phyloP scores from a whole-genome alignment of 1,140 invertebrate species.

The Caenorhabditis tropicalis region DNA sequence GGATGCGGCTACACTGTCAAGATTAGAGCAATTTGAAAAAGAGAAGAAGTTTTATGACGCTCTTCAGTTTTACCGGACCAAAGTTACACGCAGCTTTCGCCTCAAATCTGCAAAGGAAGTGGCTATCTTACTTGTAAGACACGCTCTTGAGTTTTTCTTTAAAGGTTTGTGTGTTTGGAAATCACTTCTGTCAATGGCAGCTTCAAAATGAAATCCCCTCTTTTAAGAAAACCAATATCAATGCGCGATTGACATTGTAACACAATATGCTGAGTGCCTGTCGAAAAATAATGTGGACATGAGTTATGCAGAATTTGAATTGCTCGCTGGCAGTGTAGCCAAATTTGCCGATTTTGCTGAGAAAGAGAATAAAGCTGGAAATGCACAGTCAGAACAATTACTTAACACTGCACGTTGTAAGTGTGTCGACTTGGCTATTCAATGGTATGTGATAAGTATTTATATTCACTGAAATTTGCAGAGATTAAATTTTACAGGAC shows the following conservation, averaged over 20 bases:
- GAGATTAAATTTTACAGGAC: slow-evolving; percentile 8
- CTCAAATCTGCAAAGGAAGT: background rate
- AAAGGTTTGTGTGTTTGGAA: background rate
- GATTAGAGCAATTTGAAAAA: background rate
- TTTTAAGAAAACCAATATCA: slow-evolving; percentile 18
- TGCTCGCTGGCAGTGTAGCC: background rate
- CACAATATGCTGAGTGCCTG: slow-evolving; percentile 23
- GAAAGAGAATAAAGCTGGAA: background rate
- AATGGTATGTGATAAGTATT: background rate
- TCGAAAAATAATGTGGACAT: slow-evolving; percentile 1
- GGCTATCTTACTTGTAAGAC: background rate
- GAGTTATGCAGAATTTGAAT: background rate
- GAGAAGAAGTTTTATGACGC: slow-evolving; percentile 8
- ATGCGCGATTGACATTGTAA: slow-evolving; percentile 5
- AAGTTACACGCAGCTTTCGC: background rate
- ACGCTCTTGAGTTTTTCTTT: background rate
- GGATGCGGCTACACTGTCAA: background rate
- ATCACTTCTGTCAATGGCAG: background rate
- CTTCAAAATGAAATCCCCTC: background rate
- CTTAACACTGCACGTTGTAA: slow-evolving; percentile 15
- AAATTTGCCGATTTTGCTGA: slow-evolving; percentile 23
- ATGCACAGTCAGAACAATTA: background rate
- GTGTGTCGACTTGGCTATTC: slow-evolving; percentile 31
- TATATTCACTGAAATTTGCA: background rate
- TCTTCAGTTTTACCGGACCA: slow-evolving; percentile 22